Evolutionary conservation across 1,140 invertebrate genomes (phyloP).

Genomic region (Branchinecta lindahli): DNA sequence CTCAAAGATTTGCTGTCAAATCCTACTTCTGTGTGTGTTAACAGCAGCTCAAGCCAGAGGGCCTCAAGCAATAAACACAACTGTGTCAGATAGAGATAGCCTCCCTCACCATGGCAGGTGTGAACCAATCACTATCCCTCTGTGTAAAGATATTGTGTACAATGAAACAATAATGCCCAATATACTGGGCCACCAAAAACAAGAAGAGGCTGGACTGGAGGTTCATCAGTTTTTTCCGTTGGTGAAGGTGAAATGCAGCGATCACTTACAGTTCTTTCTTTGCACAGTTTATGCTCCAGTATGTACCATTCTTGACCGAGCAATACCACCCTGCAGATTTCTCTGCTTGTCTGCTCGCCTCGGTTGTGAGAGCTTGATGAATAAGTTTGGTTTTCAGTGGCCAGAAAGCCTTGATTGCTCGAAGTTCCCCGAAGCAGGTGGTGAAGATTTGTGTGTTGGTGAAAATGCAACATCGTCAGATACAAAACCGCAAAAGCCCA

Average conservation of each 20-base stretch:
- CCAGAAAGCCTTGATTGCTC: conserved; percentile 81
- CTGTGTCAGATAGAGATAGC: conserved; percentile 32
- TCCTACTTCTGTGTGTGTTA: too few species aligned
- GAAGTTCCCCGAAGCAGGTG: conserved; percentile 61
- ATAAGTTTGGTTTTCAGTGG: conserved; percentile 83
- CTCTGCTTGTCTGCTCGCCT: conserved; percentile 70
- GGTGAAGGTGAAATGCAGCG: conserved; percentile 89
- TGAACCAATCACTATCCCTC: conserved; percentile 76
- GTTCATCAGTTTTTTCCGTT: conserved; percentile 86
- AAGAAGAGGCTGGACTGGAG: conserved; percentile 86
- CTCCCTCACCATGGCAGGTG: conserved; percentile 63
- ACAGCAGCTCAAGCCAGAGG: not conserved
- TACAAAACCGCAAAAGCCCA: not conserved
- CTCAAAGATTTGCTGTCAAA: too few species aligned
- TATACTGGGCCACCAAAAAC: conserved; percentile 74
- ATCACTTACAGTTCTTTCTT: conserved; percentile 84
- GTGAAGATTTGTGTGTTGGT: conserved; percentile 61
- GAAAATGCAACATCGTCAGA: conserved; percentile 46
- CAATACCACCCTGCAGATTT: conserved; percentile 80
- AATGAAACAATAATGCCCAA: conserved; percentile 95
- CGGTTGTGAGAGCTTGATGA: conserved; percentile 84
- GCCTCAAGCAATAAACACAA: conserved; percentile 10
- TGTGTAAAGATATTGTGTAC: conserved; percentile 83
- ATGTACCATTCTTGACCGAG: conserved; percentile 75
- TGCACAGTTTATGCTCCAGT: conserved; percentile 92